Evolutionary conservation across 2,113 vertebrate species (phyloP).

Genomic region (Micromys minutus): DNA sequence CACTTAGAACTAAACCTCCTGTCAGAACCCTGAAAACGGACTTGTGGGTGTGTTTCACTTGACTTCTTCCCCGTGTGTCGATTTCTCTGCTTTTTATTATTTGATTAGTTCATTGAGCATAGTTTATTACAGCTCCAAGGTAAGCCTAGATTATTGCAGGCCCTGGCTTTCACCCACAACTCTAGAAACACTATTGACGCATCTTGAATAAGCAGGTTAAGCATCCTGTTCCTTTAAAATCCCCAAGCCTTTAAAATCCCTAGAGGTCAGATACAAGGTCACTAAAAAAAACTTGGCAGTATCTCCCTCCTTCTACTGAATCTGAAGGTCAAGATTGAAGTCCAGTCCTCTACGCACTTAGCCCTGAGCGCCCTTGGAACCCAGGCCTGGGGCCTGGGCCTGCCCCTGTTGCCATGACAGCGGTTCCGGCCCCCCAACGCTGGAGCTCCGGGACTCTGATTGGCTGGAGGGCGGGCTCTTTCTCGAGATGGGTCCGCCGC

Average conservation of each 20-base stretch:
- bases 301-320: background rate
- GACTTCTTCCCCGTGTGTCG: background rate
- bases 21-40: background rate
- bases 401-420: conserved; percentile 26
- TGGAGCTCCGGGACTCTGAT: conserved; percentile 52
- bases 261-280: background rate
- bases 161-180: background rate
- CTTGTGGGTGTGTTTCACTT: background rate
- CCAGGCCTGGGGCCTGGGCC: background rate
- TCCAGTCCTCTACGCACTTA: fast-evolving
- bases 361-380: background rate
- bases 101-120: background rate
- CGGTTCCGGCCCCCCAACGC: conserved; percentile 17
- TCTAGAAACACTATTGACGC: background rate
- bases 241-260: background rate
- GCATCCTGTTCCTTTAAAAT: background rate
- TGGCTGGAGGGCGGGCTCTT: background rate
- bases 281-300: too few species aligned
- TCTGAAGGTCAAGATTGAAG: background rate
- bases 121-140: background rate
- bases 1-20: background rate
- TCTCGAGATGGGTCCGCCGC: background rate
- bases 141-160: background rate
- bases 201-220: background rate
- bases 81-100: background rate